A percentile compares a stretch with the other conserved stretches of the same genome.
Conservation (phyloP, 2,113 vertebrate species). For the Litocranius walleri region DNA sequence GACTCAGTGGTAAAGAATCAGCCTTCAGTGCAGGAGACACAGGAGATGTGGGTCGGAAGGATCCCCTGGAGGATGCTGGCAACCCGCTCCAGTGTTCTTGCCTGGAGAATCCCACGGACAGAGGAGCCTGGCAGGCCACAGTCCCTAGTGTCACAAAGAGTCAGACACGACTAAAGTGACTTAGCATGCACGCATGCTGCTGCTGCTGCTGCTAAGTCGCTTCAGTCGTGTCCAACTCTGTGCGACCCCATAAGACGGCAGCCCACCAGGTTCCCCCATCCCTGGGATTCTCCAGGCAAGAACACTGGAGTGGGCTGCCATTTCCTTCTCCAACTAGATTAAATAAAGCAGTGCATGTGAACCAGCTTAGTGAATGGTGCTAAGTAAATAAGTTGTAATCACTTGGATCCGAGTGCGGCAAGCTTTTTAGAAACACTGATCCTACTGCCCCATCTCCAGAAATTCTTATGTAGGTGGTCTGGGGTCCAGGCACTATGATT, state of each 20-base stretch:
- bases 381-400: background rate
- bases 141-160: background rate
- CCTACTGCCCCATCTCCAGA: background rate
- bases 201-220: too few species aligned
- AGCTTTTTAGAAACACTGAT: background rate
- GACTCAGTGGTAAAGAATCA: background rate
- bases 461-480: background rate
- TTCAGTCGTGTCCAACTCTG: rapidly evolving
- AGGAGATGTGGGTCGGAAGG: background rate
- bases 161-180: background rate
- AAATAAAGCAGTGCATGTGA: background rate
- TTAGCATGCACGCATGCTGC: background rate
- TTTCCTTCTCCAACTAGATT: background rate
- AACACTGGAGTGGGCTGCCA: too few species aligned
- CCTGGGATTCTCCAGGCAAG: too few species aligned
- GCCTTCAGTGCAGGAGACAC: background rate
- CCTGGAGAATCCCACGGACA: background rate
- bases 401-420: background rate
- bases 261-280: too few species aligned
- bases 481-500: background rate
- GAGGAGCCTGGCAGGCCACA: background rate
- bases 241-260: too few species aligned
- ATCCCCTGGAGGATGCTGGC: background rate
- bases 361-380: background rate
- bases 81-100: background rate